Evolutionary conservation across 2,888 invertebrate species (phyloP).

Genomic region (Megaustenia siamemsis): DNA sequence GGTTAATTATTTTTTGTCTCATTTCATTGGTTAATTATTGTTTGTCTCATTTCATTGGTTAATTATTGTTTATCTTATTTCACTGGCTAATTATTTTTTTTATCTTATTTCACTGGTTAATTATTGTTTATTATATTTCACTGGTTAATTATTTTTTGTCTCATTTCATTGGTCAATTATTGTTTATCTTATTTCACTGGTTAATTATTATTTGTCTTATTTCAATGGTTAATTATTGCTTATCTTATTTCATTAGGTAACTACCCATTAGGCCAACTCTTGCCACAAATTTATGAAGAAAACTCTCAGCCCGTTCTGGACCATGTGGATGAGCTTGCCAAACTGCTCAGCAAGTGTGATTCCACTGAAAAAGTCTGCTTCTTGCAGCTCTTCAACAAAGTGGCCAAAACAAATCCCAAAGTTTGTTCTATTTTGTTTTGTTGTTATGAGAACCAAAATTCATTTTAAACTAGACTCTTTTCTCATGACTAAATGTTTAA

Average conservation of each 20-base stretch:
- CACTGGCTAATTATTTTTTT: no score
- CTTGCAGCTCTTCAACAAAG: conserved; percentile 89
- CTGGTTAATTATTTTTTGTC: not conserved
- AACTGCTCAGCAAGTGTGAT: conserved; percentile 90
- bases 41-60: no score
- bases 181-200: not conserved
- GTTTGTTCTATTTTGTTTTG: conserved; percentile 12
- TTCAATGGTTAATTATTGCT: no score
- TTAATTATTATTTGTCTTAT: not conserved
- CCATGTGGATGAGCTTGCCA: conserved; percentile 90
- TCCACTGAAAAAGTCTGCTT: conserved; percentile 90
- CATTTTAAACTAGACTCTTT: no score
- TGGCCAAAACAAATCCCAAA: conserved; percentile 87
- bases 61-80: no score
- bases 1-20: no score
- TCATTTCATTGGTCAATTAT: not conserved
- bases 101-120: no score
- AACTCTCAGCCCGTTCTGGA: conserved; percentile 92
- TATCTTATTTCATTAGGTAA: conserved; percentile 86
- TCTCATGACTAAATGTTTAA: no score
- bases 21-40: no score
- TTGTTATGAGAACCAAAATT: no score
- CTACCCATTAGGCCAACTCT: conserved; percentile 90
- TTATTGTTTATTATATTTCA: no score
- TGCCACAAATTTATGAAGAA: conserved; percentile 93